Base-by-base conservation (phyloP, 2,888 invertebrate species). In the Meta bourneti region DNA sequence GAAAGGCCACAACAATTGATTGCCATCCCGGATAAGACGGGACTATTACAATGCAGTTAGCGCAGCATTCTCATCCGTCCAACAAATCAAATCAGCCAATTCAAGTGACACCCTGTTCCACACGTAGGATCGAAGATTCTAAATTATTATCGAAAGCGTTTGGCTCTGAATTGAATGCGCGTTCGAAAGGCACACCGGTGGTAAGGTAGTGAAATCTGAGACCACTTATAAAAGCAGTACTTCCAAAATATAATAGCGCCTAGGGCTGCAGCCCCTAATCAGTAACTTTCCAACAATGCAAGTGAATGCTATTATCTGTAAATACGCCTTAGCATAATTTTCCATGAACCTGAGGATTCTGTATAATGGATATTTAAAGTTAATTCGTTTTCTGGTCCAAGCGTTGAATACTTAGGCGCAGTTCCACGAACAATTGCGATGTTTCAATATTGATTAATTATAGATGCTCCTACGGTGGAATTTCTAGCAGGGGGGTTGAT, bases 221-320 rank as follows among this genome's bases (percentile, higher is more conserved):
- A 61, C 49, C 86, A 78, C 78, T 77, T 86, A 78, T 82, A 78
- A 72, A 86, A 85, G 77, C 86, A 49, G 78, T 70, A 70, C 78
- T 69, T 78, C 71, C 70, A 51, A 78, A 86, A 86, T 70, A 78
- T n/a, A 75, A 83, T 72, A 34, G n/a, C 51, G 78, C 78, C 78
- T 20, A 13, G 4, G 86, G 70, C 78, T 8, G 13, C 13, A 72
- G n/a, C n/a, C 34, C 61, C 75, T 77, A 86, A 78, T 86, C 78
- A 84, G 13, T 75, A 52, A 20, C 86, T 81, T 81, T 81, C 69
- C 34, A 69, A 81, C 81, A 51, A 20, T 71, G 86, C 51, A 75
- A 49, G 86, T 19, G 77, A 51, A 69, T 86, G 86, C 69, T 78
- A 86, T 86, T 86, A 86, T 78, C 86, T 78, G 78, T 70, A 69